Conservation (phyloP, 2,797 vertebrate species). For the Tokudaia muenninki region DNA sequence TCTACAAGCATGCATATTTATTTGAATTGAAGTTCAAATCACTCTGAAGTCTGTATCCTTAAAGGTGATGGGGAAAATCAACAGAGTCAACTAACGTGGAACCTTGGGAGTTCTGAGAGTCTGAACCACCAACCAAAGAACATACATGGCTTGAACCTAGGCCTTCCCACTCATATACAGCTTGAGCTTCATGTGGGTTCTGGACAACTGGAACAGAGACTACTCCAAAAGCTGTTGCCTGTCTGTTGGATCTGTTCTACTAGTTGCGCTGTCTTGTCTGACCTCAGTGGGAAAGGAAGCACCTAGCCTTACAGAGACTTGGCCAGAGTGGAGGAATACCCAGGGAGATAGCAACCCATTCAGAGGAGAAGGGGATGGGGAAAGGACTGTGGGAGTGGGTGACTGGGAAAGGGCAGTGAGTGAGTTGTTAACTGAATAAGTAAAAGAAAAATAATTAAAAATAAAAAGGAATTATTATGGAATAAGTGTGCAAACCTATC, state of each 20-base stretch:
- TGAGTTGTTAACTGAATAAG: neutral
- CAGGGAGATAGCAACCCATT: neutral
- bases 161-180: neutral
- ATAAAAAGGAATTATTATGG: neutral
- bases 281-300: neutral
- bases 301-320: neutral
- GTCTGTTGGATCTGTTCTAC: neutral
- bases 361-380: neutral
- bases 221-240: neutral
- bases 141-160: neutral
- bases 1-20: neutral
- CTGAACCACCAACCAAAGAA: neutral
- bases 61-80: neutral
- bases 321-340: too few relatives aligned
- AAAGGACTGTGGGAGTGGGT: neutral
- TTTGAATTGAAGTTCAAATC: slow-evolving; percentile 41
- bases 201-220: neutral
- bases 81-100: neutral
- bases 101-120: neutral
- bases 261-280: neutral
- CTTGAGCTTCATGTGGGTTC: neutral
- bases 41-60: neutral
- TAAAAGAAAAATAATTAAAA: neutral
- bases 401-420: neutral
- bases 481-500: neutral